Conservation (phyloP, 2,888 invertebrate species). For the Odiellus spinosus region DNA sequence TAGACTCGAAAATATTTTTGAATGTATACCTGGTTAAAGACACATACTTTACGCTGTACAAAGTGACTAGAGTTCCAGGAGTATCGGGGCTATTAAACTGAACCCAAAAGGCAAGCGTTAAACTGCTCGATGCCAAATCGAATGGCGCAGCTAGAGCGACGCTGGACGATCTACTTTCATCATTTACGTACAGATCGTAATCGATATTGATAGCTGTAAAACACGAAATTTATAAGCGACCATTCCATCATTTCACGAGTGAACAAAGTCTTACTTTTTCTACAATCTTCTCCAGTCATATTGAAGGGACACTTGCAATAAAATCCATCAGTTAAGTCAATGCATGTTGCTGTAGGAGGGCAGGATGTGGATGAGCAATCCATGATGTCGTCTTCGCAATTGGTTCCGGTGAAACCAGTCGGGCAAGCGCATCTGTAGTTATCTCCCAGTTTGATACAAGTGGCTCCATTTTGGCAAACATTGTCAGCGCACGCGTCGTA, state of each 20-base stretch:
- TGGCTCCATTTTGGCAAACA: slow-evolving; percentile 81
- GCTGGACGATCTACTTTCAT: slow-evolving; percentile 63
- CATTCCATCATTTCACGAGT: slow-evolving; percentile 5
- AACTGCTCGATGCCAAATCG: slow-evolving; percentile 49
- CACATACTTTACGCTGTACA: slow-evolving; percentile 67
- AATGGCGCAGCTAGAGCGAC: slow-evolving; percentile 88
- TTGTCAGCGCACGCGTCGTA: slow-evolving; percentile 43
- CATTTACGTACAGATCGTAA: slow-evolving; percentile 90
- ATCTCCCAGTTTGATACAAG: slow-evolving; percentile 39
- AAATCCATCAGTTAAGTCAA: slow-evolving; percentile 74
- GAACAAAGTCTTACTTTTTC: slow-evolving; percentile 54
- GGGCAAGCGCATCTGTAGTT: slow-evolving; percentile 75
- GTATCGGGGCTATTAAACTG: slow-evolving; percentile 81
- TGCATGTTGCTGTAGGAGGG: slow-evolving; percentile 79
- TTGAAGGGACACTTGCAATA: slow-evolving; percentile 96
- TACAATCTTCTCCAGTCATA: slow-evolving; percentile 85
- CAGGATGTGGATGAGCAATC: slow-evolving; percentile 89
- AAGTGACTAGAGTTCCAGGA: slow-evolving; percentile 75
- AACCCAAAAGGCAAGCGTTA: slow-evolving; percentile 91
- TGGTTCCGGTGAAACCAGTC: slow-evolving; percentile 52
- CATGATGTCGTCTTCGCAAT: slow-evolving; percentile 76
- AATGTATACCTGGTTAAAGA: background rate
- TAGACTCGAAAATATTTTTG: no score
- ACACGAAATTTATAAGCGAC: slow-evolving; percentile 3
- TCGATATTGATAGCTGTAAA: slow-evolving; percentile 86